A percentile compares a stretch with the other conserved stretches of the same genome.
Conservation (phyloP, 2,888 invertebrate species). For the Eretmocerus hayati region DNA sequence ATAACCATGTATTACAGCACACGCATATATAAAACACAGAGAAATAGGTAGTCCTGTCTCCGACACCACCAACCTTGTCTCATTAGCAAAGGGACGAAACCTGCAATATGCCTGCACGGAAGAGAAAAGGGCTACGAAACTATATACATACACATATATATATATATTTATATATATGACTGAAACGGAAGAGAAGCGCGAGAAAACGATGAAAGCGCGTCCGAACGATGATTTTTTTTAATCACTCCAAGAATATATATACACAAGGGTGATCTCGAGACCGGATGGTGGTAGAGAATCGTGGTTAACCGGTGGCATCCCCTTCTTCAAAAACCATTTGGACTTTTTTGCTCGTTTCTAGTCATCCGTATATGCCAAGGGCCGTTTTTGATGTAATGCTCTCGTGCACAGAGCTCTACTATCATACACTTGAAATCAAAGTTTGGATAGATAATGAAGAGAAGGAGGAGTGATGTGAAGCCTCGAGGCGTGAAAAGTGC, state of each 20-base stretch:
- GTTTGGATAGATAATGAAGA: no score
- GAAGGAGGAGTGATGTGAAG: no score
- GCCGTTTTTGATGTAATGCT: neutral
- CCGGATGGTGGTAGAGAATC: neutral
- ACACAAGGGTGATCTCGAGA: conserved; percentile 26
- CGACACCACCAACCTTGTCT: neutral
- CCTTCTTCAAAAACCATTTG: conserved; percentile 3
- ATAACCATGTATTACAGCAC: no score
- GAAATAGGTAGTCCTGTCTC: no score
- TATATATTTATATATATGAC: no score
- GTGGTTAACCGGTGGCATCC: conserved; percentile 17
- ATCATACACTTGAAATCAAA: no score
- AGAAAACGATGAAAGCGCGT: conserved; percentile 7
- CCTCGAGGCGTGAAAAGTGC: neutral
- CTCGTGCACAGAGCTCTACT: no score
- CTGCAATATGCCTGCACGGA: neutral
- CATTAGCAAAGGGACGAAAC: conserved; percentile 5
- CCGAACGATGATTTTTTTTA: conserved; percentile 45
- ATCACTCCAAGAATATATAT: conserved; percentile 36
- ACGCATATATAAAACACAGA: no score
- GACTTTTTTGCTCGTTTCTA: neutral
- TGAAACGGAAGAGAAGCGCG: neutral
- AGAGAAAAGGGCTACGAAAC: no score
- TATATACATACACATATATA: no score
- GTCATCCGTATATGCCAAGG: no score